Evolutionary conservation across 2,888 invertebrate genomes (phyloP), one percentile per base, ranked within the genome.

Genomic region (Drosophila neutralis): DNA sequence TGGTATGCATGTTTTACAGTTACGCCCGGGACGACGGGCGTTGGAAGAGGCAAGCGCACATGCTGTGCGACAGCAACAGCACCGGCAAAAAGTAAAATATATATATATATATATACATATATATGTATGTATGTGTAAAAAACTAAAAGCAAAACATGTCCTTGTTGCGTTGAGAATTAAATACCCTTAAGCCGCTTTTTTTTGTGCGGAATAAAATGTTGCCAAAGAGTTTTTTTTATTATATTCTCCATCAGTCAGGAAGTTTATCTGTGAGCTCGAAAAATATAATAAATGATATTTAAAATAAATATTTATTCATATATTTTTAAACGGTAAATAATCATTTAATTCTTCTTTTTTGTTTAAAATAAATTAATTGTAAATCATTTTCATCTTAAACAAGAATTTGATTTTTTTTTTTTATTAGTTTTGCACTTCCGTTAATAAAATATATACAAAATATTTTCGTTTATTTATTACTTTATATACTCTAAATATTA

Each of bases 1-100:
- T 68, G 70, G 78, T 70, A 71, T 84, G 89, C 83, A 84, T 84
- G 87, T 87, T 82, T 45, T 70, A 70, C 52, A 72, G 78, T 53
- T 76, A 82, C 77, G 82, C 74, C 64, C 66, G 58, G 65, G 56
- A 61, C 53, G 56, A 65, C 60, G 21, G 11, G 24, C 3, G 35
- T 10, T 4, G 15, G 0, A 2, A 74, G 24, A 35, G 53, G 15
- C 2, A 38, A 56, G 78, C 65, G 54, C 82, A 67, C 78, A 78
- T 68, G 74, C 73, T 82, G 82, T 69, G 74, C 61, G 68, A 82
- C 74, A 78, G 57, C 57, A 57, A 33, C 57, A 57, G 36, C 63
- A 40, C 49, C 73, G 59, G 67, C 70, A 71, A 53, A 53, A 52
- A 59, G 45, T 33, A 58, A 76, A 4, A 35, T 27, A 59, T 10